These are phyloP conservation scores for Aporophyla lueneburgensis DNA, from an alignment of 2,888 invertebrate genomes.

Conservation along the genomic window DNA sequence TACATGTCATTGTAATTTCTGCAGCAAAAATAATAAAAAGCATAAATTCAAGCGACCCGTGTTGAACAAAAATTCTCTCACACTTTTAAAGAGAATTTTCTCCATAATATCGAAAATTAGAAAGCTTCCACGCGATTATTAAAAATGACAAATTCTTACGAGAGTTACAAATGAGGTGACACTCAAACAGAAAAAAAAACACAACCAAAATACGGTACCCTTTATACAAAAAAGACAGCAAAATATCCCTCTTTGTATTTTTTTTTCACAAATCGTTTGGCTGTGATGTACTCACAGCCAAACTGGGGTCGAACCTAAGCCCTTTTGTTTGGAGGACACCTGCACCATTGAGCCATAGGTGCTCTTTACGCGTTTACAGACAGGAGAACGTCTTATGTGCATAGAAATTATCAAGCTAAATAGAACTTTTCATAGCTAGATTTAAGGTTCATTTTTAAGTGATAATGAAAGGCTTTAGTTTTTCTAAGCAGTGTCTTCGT, in stretches of 20 bases:
- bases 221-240: conserved; percentile 66
- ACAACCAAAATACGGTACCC: conserved; percentile 58
- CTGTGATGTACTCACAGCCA: conserved; percentile 73
- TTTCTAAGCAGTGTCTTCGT: conserved; percentile 72
- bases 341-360: conserved; percentile 87
- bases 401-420: conserved; percentile 7
- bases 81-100: conserved; percentile 7
- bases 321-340: conserved; percentile 88
- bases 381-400: conserved; percentile 71
- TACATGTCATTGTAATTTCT: background rate
- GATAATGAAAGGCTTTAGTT: conserved; percentile 35
- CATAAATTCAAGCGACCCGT: background rate
- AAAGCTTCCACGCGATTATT: conserved; percentile 40
- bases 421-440: fast-evolving
- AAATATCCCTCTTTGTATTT: conserved; percentile 65
- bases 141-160: conserved; percentile 31
- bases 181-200: conserved; percentile 38
- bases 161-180: conserved; percentile 29
- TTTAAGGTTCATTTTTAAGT: conserved; percentile 53
- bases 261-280: conserved; percentile 82
- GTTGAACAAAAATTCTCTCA: background rate
- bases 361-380: conserved; percentile 82
- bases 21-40: conserved; percentile 4
- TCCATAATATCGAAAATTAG: background rate
- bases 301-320: conserved; percentile 83